Evolutionary conservation across 2,888 invertebrate species (phyloP), one percentile per base, ranked within the genome.

Genomic region (Digitonthophagus gazella): DNA sequence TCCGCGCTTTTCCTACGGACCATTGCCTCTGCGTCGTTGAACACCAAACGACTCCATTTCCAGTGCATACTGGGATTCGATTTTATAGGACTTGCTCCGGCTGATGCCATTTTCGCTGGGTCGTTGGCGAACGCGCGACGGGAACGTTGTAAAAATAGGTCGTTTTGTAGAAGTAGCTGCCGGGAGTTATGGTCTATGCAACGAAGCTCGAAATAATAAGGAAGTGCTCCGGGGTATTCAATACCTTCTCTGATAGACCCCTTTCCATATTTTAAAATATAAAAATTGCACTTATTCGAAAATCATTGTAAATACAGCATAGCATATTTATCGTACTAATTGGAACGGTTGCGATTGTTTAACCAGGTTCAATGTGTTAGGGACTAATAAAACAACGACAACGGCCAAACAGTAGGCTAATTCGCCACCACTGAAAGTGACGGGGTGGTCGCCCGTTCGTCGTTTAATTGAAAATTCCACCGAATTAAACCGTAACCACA

Each of bases 381-480:
- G 28, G 28, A 44, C 28, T 44, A 44, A 44, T 44, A 44, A 44
- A 44, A 44, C 28, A 44, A 44, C 28, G 28, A 44, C 28, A 11
- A 44, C 11, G 28, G 28, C 11, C 28, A 6, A 44, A 44, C 11
- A 44, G 28, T 3, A 44, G 8, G 28, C 28, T 44, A 44, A 44
- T 44, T 44, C 28, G 6, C 6, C 8, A 5, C 8, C 11, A 44
- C 28, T 44, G 11, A 44, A 44, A 44, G 28, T 44, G 28, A 44
- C 11, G 28, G 28, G 28, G 6, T 14, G 61, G 18, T 61, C 5
- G 19, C n/a, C 20, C 61, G 61, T n/a, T 19, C 20, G 61, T 61
- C 61, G 61, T n/a, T 61, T 61, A 61, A 61, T 61, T 61, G 18
- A 61, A 61, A 61, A 61, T 61, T 61, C 61, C 61, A 61, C 61